Conservation (phyloP, 2,113 vertebrate species). For the Clarias gariepinus region DNA sequence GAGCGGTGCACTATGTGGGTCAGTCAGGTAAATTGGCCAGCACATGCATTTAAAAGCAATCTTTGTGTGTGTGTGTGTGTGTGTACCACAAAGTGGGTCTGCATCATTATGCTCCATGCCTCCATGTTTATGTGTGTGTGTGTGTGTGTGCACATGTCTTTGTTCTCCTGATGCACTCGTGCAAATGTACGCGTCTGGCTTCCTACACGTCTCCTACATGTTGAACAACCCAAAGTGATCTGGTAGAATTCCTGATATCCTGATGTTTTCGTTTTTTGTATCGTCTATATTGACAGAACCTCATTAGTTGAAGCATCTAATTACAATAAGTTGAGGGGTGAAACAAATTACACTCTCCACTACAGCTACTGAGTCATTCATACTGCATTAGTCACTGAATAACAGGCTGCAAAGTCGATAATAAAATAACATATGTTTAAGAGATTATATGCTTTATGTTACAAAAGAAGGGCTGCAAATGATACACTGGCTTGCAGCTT, state of each 20-base stretch:
- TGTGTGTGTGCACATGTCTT: not conserved
- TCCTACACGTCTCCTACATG: not conserved
- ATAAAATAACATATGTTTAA: not conserved
- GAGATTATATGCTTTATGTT: not conserved
- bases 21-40: constrained; percentile 42
- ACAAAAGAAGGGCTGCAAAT: not conserved
- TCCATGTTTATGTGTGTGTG: not conserved
- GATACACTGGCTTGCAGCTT: not conserved
- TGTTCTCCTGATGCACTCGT: constrained; percentile 8
- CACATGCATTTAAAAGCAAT: constrained; percentile 39
- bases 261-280: not conserved
- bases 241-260: not conserved
- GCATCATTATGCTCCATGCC: constrained; percentile 29
- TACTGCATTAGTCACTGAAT: not conserved
- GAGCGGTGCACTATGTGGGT: constrained; percentile 37
- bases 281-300: not conserved
- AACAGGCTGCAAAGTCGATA: not conserved
- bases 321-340: not conserved
- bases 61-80: constrained; percentile 31
- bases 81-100: constrained; percentile 38
- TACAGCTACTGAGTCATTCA: not conserved
- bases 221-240: not conserved
- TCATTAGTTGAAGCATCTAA: not conserved
- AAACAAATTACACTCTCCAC: not conserved
- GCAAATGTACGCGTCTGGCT: not conserved